Conservation (phyloP, 1,140 invertebrate genomes). For the Drosophila asahinai region DNA sequence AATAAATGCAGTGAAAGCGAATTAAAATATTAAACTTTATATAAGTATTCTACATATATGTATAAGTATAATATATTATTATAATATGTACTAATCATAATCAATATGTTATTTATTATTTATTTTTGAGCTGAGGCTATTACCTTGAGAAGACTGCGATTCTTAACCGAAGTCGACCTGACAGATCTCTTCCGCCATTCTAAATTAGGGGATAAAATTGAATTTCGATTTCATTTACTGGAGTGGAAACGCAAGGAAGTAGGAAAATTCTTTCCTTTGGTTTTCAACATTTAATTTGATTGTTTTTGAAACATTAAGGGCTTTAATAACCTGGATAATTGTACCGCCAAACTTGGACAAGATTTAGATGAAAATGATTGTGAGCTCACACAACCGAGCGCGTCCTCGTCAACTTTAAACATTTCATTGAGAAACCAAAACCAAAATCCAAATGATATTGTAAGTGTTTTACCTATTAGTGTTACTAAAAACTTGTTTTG, state of each 20-base stretch:
- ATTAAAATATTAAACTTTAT: neutral
- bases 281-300: neutral
- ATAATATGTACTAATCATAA: no score
- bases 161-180: constrained; percentile 1
- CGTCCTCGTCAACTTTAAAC: neutral
- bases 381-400: neutral
- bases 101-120: neutral
- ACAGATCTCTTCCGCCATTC: neutral
- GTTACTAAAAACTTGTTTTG: no score
- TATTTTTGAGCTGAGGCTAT: constrained; percentile 2
- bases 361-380: neutral
- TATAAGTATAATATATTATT: no score
- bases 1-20: neutral
- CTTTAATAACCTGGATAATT: neutral
- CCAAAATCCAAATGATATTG: neutral
- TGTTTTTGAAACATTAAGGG: neutral
- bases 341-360: neutral
- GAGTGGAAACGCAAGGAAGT: constrained; percentile 6
- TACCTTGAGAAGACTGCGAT: neutral
- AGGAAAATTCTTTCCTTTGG: neutral
- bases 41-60: neutral
- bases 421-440: no score
- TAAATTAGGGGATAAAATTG: constrained; percentile 3
- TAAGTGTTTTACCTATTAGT: neutral
- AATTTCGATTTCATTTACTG: neutral